These are phyloP conservation scores for Chascanopsetta lugubris DNA, from an alignment of 2,113 vertebrate species.

Conservation along the genomic window DNA sequence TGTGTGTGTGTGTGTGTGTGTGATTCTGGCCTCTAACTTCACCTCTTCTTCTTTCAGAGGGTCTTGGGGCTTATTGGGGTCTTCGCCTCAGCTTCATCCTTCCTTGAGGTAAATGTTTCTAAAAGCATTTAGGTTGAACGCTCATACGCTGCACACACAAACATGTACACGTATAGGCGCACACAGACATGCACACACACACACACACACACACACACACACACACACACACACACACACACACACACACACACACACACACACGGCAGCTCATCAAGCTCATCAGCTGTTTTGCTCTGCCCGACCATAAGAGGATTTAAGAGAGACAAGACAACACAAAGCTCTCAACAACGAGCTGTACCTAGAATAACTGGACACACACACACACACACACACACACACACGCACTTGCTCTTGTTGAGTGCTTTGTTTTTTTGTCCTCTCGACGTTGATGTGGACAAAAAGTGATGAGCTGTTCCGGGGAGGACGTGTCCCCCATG, in stretches of 20 bases:
- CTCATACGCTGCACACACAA: constrained; percentile 1
- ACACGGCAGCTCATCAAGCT: constrained; percentile 29
- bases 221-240: no score
- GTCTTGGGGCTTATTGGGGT: constrained; percentile 64
- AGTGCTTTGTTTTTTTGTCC: constrained; percentile 26
- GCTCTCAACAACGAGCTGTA: constrained; percentile 25
- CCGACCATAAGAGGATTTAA: constrained; percentile 61
- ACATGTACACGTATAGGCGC: background rate
- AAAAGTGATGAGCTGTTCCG: constrained; percentile 45
- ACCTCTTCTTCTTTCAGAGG: constrained; percentile 73
- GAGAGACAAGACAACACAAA: constrained; percentile 33
- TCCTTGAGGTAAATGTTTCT: constrained; percentile 76
- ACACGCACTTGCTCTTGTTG: constrained; percentile 11
- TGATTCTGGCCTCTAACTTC: constrained; percentile 25
- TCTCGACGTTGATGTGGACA: constrained; percentile 26
- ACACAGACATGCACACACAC: no score
- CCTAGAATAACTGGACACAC: constrained; percentile 33
- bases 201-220: background rate
- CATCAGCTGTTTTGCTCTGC: constrained; percentile 41
- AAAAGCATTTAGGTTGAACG: constrained; percentile 40
- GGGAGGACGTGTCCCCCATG: constrained; percentile 17
- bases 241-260: no score
- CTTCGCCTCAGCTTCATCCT: constrained; percentile 71
- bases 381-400: constrained; percentile 1
- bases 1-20: no score